Evolutionary conservation across 2,113 vertebrate genomes (phyloP), one percentile per base, ranked within the genome.

Genomic region (Prunella fulvescens): DNA sequence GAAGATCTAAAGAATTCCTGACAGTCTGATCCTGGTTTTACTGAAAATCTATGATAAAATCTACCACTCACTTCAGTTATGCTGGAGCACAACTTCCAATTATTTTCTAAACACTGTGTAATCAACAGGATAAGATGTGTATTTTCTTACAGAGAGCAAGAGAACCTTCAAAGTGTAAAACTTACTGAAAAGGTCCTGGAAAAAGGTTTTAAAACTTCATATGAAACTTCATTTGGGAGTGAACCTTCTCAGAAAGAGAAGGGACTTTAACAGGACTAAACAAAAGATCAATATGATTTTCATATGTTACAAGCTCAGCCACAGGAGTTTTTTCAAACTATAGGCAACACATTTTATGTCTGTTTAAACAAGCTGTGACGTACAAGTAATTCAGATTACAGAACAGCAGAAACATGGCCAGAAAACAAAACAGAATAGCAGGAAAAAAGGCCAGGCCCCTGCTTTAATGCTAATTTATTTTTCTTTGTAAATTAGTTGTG

Each of bases 391-490:
- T 83, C 67, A 78, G 47, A 84, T 74, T 86, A 86, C 33, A 90
- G 64, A 69, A 91, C 64, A 87, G 74, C 84, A 95, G 51, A 90
- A 94, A 80, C 64, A 76, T 1, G 24, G 73, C 18, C 77, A 93
- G 65, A 86, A 47, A 80, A 64, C 88, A 93, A 96, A 94, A 76
- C 7, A 76, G 80, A n/a, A 92, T 94, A 88, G 85, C 45, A 73
- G 91, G 89, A 80, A 95, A 91, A 96, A 98, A 97, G 97, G 96
- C 96, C 97, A 96, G 91, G 94, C 42, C 87, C 42, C 96, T 80
- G 97, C 98, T 99, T 96, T 98, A 95, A 98, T 98, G 98, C 96
- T 97, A 98, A 98, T 98, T 96, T 84, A 95, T 97, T 96, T 96
- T 79, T 74, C 88, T 98, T 97, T 97, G 96, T 98, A 98, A 98